Evolutionary conservation across 2,113 vertebrate species (phyloP), one percentile per base, ranked within the genome.

Genomic region (Pterophyllum scalare): DNA sequence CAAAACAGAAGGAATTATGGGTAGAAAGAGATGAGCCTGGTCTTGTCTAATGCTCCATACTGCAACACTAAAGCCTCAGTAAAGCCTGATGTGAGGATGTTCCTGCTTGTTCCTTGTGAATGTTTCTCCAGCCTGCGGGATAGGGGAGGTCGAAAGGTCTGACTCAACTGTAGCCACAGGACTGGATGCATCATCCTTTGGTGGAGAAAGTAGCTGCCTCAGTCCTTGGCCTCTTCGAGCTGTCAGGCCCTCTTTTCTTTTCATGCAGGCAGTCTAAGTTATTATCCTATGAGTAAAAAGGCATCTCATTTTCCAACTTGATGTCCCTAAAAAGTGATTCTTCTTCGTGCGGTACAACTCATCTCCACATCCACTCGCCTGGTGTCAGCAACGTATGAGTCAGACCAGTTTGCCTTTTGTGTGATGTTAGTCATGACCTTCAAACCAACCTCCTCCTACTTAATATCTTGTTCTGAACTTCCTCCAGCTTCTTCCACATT

Each of bases 141-240:
- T 52, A 40, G 54, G 3, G 56, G 62, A 54, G 56, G 56, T 81
- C 26, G 26, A 33, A 54, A 59, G 76, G 76, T 82, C 86, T 92
- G 86, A 92, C 86, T 83, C 88, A 90, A 7, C 33, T 12, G 1
- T 12, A 17, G 83, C 84, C 77, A 77, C 80, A n/a, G 74, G 86
- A 83, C 49, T 5, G 60, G 28, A 70, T 31, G 6, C 75, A 33
- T 85, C 86, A 80, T 82, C 78, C 20, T 52, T 15, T 20, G 20
- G 17, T 64, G 61, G 46, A 28, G 65, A 13, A 43, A 9, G 74
- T 3, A 38, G 61, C 15, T 8, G 52, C 24, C 61, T 77, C 19
- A 4, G 4, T 57, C 12, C 54, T 20, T 12, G 64, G 58, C 72
- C 58, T 52, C 10, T 72, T 72, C 26, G 3, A 54, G 67, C 67